Conservation (phyloP, 1,140 invertebrate genomes). For the Nephila pilipes region DNA sequence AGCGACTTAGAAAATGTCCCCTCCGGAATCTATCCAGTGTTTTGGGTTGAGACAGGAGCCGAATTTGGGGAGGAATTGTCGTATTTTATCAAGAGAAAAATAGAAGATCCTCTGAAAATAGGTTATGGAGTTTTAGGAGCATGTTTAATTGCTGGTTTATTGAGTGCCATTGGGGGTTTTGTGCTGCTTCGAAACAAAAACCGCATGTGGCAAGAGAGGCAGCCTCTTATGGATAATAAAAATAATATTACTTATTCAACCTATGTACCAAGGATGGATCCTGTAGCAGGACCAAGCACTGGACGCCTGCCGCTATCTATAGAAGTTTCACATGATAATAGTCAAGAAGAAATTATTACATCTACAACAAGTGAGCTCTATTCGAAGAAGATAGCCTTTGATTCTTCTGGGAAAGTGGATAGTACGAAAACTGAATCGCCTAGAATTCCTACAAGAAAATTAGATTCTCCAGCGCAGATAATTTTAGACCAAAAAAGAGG, state of each 20-base stretch:
- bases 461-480: too few species aligned
- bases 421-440: too few species aligned
- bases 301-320: too few species aligned
- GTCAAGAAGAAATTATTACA: too few species aligned
- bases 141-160: background rate
- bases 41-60: conserved; percentile 77
- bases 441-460: too few species aligned
- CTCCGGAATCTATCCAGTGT: conserved; percentile 78
- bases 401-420: too few species aligned
- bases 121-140: conserved; percentile 31
- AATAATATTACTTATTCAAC: background rate
- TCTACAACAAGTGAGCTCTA: too few species aligned
- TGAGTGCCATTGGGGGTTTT: background rate
- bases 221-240: background rate
- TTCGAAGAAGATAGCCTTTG: too few species aligned
- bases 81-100: conserved; percentile 37
- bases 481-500: too few species aligned
- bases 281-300: background rate
- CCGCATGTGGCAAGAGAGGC: background rate
- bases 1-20: conserved; percentile 72
- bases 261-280: background rate
- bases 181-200: background rate
- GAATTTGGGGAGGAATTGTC: conserved; percentile 68
- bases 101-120: background rate
- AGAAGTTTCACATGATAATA: too few species aligned